phyloP scores from a whole-genome alignment of 64 coral and sea anemone species.

The Porites lutea region DNA sequence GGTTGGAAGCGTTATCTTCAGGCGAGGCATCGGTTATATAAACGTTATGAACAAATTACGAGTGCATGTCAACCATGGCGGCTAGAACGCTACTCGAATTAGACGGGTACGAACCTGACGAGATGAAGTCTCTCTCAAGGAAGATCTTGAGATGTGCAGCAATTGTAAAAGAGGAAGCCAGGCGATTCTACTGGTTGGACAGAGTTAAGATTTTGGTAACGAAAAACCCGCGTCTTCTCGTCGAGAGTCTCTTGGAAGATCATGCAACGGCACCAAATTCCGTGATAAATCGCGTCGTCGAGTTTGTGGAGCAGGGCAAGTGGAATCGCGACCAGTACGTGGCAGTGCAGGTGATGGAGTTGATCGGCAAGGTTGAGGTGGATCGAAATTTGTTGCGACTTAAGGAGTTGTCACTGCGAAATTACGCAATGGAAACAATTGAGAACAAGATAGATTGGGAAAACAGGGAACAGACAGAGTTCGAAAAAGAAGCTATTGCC shows the following conservation, averaged over 20 bases:
- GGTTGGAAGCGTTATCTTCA: not conserved
- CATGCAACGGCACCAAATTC: not conserved
- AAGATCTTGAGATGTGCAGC: not conserved
- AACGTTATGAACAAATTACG: not conserved
- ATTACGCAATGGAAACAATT: not conserved
- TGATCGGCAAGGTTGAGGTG: not conserved
- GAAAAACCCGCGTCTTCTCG: not conserved
- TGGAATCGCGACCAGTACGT: not conserved
- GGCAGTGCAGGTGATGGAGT: not conserved
- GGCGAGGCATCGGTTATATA: not conserved
- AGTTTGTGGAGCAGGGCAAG: not conserved
- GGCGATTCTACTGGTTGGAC: not conserved
- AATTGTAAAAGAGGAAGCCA: not conserved
- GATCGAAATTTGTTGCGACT: not conserved
- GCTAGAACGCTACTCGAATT: not conserved
- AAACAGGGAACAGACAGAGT: not conserved
- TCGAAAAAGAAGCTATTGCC: not conserved
- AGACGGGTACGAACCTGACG: not conserved
- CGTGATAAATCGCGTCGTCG: not conserved
- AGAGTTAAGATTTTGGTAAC: not conserved
- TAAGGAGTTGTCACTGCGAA: not conserved
- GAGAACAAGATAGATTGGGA: not conserved
- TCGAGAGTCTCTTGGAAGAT: not conserved
- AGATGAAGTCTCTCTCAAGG: not conserved
- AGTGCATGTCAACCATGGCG: not conserved